A percentile compares a stretch with the other conserved stretches of the same genome.
Evolutionary conservation across 2,113 vertebrate genomes (phyloP).

Genomic region (Ardeotis arabs): DNA sequence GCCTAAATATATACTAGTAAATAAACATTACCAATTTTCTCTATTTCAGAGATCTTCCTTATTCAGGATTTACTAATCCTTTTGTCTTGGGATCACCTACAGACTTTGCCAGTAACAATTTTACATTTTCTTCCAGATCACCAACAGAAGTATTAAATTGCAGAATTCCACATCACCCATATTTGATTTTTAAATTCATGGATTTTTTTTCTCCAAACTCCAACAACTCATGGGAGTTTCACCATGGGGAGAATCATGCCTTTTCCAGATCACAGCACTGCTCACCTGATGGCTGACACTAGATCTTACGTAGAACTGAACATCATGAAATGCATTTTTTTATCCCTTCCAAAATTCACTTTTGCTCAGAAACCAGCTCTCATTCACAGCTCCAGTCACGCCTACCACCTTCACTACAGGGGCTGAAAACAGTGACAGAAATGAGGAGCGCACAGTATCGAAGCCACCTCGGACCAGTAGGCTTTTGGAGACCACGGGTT

Average conservation of each 20-base stretch:
- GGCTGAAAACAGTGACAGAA: neutral
- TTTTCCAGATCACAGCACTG: neutral
- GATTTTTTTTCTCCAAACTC: neutral
- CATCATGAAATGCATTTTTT: too few relatives aligned
- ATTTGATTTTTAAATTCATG: neutral
- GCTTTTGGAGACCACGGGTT: neutral
- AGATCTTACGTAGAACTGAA: neutral
- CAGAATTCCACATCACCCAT: neutral
- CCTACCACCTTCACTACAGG: neutral
- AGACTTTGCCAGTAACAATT: neutral
- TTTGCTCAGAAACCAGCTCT: neutral
- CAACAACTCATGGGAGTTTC: neutral
- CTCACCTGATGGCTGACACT: neutral
- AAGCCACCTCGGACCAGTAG: neutral
- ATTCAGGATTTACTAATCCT: neutral
- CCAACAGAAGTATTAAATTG: neutral
- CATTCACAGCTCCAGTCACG: neutral
- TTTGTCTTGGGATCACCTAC: neutral
- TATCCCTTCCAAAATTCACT: neutral
- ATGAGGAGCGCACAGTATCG: accelerated
- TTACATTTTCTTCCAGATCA: neutral
- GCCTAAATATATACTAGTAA: neutral
- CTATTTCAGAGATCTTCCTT: neutral
- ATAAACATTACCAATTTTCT: neutral
- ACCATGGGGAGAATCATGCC: neutral